These are phyloP conservation scores for Petrocephalus microphthalmus DNA, from an alignment of 2,113 vertebrate species.

Conservation along the genomic window DNA sequence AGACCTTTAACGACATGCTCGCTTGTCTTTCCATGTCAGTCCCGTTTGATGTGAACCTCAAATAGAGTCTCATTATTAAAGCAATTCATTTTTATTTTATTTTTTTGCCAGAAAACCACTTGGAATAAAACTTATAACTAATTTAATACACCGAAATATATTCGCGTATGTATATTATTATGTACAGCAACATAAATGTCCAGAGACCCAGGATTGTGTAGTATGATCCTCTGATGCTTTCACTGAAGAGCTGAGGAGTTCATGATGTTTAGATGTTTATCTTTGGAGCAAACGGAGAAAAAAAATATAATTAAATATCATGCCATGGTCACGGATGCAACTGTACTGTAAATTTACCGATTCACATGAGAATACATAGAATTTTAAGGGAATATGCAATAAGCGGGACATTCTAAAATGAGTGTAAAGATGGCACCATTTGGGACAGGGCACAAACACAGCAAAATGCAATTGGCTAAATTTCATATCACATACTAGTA, in stretches of 20 bases:
- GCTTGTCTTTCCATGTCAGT: neutral
- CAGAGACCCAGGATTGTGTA: neutral
- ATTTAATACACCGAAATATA: neutral
- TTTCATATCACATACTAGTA: constrained; percentile 4
- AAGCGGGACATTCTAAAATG: neutral
- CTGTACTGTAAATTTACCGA: neutral
- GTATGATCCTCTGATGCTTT: neutral
- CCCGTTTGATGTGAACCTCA: neutral
- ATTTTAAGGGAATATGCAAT: neutral
- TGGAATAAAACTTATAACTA: constrained; percentile 3
- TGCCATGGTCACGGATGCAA: neutral
- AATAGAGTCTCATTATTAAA: neutral
- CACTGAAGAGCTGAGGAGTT: neutral
- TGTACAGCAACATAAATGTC: neutral
- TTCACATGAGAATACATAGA: constrained; percentile 1
- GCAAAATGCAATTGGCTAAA: constrained; percentile 3
- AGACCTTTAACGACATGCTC: neutral
- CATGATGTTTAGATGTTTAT: neutral
- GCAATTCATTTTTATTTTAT: neutral
- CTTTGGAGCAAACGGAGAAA: neutral
- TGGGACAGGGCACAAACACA: neutral
- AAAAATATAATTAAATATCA: neutral
- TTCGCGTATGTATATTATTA: neutral
- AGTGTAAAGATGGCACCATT: neutral
- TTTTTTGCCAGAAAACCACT: neutral